A percentile compares a stretch with the other conserved stretches of the same genome.
Conservation (phyloP, 2,113 vertebrate genomes). For the Tupaia tana region DNA sequence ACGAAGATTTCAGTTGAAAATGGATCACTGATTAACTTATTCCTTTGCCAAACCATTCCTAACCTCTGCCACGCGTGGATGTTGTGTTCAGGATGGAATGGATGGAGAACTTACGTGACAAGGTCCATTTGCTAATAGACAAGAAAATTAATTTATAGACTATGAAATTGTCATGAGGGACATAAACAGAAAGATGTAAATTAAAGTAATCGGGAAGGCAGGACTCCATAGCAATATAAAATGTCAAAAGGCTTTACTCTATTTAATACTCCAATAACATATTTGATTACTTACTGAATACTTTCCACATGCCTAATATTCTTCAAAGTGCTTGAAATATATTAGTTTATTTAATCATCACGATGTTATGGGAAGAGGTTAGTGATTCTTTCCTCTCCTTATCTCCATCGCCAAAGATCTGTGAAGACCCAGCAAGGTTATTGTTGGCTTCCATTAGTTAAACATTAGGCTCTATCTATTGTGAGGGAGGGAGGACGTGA, state of each 20-base stretch:
- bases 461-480: too few species aligned
- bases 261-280: background rate
- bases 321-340: background rate
- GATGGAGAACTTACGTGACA: background rate
- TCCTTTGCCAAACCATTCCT: background rate
- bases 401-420: too few species aligned
- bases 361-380: background rate
- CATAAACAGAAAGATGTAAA: background rate
- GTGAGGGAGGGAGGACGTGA: too few species aligned
- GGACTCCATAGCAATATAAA: background rate
- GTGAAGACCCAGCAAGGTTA: too few species aligned
- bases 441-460: too few species aligned
- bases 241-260: conserved; percentile 22
- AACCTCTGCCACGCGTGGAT: background rate
- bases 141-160: conserved; percentile 23
- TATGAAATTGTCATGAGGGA: background rate
- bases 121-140: background rate
- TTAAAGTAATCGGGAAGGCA: background rate
- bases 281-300: background rate
- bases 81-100: background rate
- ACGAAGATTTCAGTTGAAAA: conserved; percentile 37
- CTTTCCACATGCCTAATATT: background rate
- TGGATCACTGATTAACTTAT: background rate
- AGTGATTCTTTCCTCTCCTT: too few species aligned
- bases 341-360: background rate